Percentiles rank a stretch among this genome's conserved stretches.
Conservation (phyloP, 2,113 vertebrate species). For the Vulpes ferrilata region DNA sequence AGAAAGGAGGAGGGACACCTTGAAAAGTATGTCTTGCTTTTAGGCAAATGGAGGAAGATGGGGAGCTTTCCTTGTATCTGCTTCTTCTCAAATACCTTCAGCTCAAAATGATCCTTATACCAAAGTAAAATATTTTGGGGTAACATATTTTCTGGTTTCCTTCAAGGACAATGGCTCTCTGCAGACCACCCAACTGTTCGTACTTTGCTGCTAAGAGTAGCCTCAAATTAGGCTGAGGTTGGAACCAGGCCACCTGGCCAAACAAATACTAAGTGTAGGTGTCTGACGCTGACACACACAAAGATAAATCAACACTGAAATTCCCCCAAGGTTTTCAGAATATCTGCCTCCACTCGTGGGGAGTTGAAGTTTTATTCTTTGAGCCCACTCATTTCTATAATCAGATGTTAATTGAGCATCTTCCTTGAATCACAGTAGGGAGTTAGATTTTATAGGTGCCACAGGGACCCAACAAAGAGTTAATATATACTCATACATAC, state of each 20-base stretch:
- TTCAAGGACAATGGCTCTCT: background rate
- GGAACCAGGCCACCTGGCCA: background rate
- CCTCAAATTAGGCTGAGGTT: background rate
- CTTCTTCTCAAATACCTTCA: background rate
- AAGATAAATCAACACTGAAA: conserved; percentile 30
- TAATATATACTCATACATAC: background rate
- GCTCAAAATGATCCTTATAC: background rate
- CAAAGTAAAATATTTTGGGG: background rate
- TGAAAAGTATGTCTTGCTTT: background rate
- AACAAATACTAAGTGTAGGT: background rate
- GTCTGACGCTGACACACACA: background rate
- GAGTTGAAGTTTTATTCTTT: background rate
- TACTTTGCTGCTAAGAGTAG: background rate
- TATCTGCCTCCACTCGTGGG: background rate
- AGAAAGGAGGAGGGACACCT: background rate
- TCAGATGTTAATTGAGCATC: background rate
- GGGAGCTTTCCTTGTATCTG: background rate
- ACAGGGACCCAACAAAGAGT: conserved; percentile 11
- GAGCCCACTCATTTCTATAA: background rate
- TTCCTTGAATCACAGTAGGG: background rate
- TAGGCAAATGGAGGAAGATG: background rate
- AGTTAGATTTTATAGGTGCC: conserved; percentile 5
- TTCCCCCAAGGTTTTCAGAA: background rate
- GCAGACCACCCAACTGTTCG: background rate
- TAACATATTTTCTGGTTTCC: background rate